Evolutionary conservation across 1,140 invertebrate species (phyloP), one percentile per base, ranked within the genome.

Genomic region (Episyrphus balteatus): DNA sequence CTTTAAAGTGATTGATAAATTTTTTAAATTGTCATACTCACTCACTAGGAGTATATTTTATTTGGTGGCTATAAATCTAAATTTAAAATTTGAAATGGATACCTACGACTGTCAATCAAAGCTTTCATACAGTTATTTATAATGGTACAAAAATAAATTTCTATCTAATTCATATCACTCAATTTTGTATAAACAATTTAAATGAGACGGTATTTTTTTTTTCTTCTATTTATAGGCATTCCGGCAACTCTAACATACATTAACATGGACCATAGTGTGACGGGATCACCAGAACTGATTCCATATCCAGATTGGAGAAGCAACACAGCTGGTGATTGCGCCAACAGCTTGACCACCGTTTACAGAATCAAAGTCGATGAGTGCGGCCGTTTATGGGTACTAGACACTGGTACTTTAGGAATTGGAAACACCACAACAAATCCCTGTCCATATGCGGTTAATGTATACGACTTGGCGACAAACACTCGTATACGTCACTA

Each of bases 221-320:
- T 43, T 14, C 17, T 14, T n/a, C n/a, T n/a, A n/a, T n/a, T 52
- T 48, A 0, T 61, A 87, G 85, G 86, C 55, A 83, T 88, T 54
- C 86, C 86, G 26, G 76, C 83, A 11, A 88, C 86, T 0, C 63
- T 90, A 44, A 88, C 86, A 62, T 87, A 85, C 61, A 81, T 89
- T 49, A 74, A 79, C 7, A 63, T 86, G 53, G 76, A 83, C 47
- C 68, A 70, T 11, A 73, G 75, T 37, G 69, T 75, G 34, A 72
- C 75, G 18, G 76, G 79, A 33, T 82, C 83, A 0, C 84, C 85
- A 1, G 78, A 78, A 52, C 69, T 89, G 32, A 83, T 73, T 44
- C 84, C 85, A 2, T 89, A 86, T 62, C 86, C 85, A 33, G 80
- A 79, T 62, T 86, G 79, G 76, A 71, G 73, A 17, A 76, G 76